A percentile compares a stretch with the other conserved stretches of the same genome.
Conservation (phyloP, 2,797 vertebrate species). For the Falco columbarius region DNA sequence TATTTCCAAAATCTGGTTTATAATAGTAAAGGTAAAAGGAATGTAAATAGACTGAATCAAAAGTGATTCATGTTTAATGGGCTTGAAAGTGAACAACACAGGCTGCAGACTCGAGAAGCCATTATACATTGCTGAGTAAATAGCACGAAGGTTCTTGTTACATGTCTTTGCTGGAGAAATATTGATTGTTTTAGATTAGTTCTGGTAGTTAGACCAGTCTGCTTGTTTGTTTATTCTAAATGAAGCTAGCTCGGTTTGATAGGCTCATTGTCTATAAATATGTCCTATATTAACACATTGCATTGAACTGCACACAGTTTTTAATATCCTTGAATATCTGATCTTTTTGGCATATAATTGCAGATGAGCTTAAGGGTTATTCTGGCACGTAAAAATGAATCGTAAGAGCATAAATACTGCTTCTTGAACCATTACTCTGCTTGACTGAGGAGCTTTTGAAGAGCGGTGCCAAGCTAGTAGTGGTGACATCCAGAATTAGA, state of each 20-base stretch:
- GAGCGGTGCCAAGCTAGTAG: background rate
- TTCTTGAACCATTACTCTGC: background rate
- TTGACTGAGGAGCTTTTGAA: background rate
- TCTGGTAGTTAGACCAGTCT: background rate
- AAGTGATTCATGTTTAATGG: background rate
- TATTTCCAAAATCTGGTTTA: background rate
- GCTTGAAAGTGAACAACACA: background rate
- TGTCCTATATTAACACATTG: background rate
- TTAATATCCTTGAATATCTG: constrained; percentile 7
- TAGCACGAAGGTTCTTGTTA: background rate
- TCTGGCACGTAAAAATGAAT: constrained; percentile 24
- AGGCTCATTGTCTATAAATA: background rate
- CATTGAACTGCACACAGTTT: background rate
- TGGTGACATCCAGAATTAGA: background rate
- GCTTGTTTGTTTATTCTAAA: constrained; percentile 11
- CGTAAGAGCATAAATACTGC: background rate
- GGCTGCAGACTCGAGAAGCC: background rate
- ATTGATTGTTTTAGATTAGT: constrained; percentile 13
- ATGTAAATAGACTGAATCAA: background rate
- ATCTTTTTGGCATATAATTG: background rate
- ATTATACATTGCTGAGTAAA: background rate
- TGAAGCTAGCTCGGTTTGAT: background rate
- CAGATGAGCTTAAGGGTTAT: constrained; percentile 15
- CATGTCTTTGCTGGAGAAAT: background rate
- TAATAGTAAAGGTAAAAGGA: background rate